These are phyloP conservation scores for Tenebrosternarchus preto DNA, from an alignment of 2,113 vertebrate species.

Conservation along the genomic window DNA sequence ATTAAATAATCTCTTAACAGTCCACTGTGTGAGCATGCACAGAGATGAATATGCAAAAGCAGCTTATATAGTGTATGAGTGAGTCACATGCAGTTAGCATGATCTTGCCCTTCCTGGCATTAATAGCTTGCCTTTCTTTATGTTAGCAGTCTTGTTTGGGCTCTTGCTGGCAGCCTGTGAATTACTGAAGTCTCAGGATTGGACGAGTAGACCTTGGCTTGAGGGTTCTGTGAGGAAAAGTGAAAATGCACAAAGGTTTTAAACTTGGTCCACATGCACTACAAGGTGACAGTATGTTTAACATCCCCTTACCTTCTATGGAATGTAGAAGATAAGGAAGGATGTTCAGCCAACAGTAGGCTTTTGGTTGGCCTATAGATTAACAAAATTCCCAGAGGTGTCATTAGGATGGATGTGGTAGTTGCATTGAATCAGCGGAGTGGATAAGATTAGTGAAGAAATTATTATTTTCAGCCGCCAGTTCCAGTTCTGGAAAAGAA, in stretches of 20 bases:
- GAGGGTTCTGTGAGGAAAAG: background rate
- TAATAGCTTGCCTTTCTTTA: background rate
- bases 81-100: slow-evolving; percentile 35
- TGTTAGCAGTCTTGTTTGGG: background rate
- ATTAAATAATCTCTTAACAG: slow-evolving; percentile 68
- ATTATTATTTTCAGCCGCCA: too few species aligned
- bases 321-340: slow-evolving; percentile 14
- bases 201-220: background rate
- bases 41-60: too few species aligned
- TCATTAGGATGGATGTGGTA: slow-evolving; percentile 18
- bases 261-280: slow-evolving; percentile 10
- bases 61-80: background rate
- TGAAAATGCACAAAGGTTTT: slow-evolving; percentile 1
- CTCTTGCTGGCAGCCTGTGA: slow-evolving; percentile 63
- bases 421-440: slow-evolving; percentile 32
- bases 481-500: background rate
- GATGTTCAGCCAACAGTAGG: slow-evolving; percentile 22
- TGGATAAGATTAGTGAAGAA: background rate
- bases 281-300: slow-evolving; percentile 32
- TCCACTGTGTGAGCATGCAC: slow-evolving; percentile 62
- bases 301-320: slow-evolving; percentile 4
- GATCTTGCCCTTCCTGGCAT: background rate
- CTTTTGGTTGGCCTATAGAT: slow-evolving; percentile 40
- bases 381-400: slow-evolving; percentile 34
- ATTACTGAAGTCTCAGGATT: slow-evolving; percentile 63